Percentiles rank a stretch among this genome's conserved stretches.
Conservation (phyloP, 2,888 invertebrate genomes). For the Chymomyza procnemis region DNA sequence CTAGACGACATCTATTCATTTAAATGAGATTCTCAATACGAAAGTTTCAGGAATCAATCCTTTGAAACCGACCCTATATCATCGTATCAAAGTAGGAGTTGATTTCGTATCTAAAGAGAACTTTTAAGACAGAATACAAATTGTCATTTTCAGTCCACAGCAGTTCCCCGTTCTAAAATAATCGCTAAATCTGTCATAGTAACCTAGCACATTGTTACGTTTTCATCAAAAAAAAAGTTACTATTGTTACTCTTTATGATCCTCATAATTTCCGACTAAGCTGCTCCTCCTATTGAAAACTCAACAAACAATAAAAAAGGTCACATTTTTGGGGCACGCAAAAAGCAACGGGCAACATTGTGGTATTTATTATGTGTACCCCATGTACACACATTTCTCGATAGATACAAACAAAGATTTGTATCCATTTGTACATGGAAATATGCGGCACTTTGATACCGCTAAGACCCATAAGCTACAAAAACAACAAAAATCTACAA, state of each 20-base stretch:
- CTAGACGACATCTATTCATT: too few species aligned
- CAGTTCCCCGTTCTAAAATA: too few species aligned
- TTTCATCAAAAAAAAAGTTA: background rate
- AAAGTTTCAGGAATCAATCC: too few species aligned
- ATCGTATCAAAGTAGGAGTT: too few species aligned
- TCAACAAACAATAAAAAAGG: conserved; percentile 1
- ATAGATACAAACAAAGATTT: background rate
- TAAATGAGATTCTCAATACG: too few species aligned
- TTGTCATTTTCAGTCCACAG: too few species aligned
- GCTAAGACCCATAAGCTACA: conserved; percentile 40
- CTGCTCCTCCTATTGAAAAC: background rate
- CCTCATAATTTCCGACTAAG: background rate
- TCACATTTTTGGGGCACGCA: conserved; percentile 35
- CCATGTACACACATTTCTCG: background rate
- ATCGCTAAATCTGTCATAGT: background rate
- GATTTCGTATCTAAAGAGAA: too few species aligned
- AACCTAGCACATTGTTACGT: background rate
- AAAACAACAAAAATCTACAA: conserved; percentile 53
- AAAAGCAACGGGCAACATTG: background rate
- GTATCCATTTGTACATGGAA: background rate
- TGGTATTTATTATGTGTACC: background rate
- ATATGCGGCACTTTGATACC: conserved; percentile 46
- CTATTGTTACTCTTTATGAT: background rate
- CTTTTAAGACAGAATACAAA: too few species aligned
- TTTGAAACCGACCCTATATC: too few species aligned